These are phyloP conservation scores for Bombus turneri DNA, from an alignment of 1,140 invertebrate genomes.

Conservation along the genomic window DNA sequence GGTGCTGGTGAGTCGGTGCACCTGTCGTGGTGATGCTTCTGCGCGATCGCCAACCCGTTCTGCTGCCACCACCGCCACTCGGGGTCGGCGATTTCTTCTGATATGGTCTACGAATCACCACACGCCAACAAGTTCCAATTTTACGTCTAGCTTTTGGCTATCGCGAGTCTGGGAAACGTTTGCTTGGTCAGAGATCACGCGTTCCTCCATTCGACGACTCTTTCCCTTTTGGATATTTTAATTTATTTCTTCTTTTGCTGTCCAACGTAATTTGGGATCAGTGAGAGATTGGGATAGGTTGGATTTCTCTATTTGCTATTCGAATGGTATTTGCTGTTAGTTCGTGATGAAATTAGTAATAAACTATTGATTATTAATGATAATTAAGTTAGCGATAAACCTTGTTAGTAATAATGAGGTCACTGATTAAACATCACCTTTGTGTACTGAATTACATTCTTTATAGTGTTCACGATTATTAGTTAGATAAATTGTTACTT, in stretches of 20 bases:
- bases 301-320: no score
- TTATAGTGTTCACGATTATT: no score
- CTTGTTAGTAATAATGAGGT: no score
- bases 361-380: no score
- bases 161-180: background rate
- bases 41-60: slow-evolving; percentile 80
- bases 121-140: background rate
- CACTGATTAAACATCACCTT: no score
- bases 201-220: background rate
- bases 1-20: slow-evolving; percentile 79
- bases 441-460: no score
- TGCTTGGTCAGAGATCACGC: background rate
- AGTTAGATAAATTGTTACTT: no score
- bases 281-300: no score
- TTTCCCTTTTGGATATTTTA: background rate
- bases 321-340: no score
- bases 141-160: no score
- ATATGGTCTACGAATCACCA: slow-evolving; percentile 74
- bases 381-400: no score
- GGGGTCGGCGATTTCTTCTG: slow-evolving; percentile 82
- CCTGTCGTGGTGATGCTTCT: slow-evolving; percentile 81
- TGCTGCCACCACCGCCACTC: slow-evolving; percentile 74
- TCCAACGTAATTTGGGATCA: background rate
- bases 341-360: no score
- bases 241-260: background rate